Percentiles rank a stretch among this genome's conserved stretches.
Evolutionary conservation across 2,113 vertebrate genomes (phyloP).

Genomic region (Austrofundulus limnaeus): DNA sequence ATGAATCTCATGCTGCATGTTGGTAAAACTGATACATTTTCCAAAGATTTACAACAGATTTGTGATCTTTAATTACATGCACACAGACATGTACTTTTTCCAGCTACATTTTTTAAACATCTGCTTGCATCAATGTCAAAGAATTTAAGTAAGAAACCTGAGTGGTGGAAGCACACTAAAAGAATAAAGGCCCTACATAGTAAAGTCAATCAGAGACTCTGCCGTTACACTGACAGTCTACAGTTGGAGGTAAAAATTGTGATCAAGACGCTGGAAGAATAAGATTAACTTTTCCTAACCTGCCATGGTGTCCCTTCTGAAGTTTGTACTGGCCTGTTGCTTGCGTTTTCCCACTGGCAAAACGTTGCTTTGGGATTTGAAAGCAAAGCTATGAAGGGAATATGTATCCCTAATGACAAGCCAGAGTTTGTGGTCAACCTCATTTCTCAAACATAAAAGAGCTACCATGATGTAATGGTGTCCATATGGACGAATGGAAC

Average conservation of each 20-base stretch:
- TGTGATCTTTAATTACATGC: background rate
- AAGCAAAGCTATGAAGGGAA: constrained; percentile 10
- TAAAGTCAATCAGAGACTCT: background rate
- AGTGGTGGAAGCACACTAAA: background rate
- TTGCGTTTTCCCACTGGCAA: background rate
- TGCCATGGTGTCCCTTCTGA: constrained; percentile 1
- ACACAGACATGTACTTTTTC: background rate
- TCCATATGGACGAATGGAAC: background rate
- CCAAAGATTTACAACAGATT: too few relatives aligned
- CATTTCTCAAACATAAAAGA: background rate
- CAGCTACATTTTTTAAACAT: background rate
- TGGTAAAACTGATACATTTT: background rate
- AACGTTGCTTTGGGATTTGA: background rate
- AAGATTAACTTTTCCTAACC: constrained; percentile 6
- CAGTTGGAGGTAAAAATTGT: background rate
- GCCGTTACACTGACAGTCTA: background rate
- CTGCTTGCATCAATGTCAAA: background rate
- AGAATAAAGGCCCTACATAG: background rate
- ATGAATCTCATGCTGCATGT: background rate
- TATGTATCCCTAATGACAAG: background rate
- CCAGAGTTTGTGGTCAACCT: background rate
- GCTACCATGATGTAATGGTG: background rate
- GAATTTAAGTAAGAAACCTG: too few relatives aligned
- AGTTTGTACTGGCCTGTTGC: background rate
- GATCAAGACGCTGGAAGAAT: background rate